Evolutionary conservation across 2,888 invertebrate genomes (phyloP), one percentile per base, ranked within the genome.

Genomic region (Lepidochrysops patricia): DNA sequence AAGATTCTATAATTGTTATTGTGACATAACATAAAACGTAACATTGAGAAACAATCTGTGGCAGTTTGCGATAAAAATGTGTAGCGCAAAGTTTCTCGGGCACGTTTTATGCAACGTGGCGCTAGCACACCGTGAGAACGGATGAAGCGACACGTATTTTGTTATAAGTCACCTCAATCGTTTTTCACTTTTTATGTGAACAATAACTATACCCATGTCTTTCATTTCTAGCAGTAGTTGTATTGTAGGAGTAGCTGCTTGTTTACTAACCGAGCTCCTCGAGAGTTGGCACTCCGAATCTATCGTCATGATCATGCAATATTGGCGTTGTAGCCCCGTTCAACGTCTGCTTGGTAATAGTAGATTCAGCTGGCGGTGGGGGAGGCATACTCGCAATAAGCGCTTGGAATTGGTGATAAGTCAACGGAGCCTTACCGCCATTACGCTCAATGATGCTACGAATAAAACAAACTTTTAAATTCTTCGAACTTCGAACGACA

Each of bases 321-420:
- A 96, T 58, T 0, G 96, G 96, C 0, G 96, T 96, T 63, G 83
- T 83, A 15, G 93, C 92, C 1, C 91, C 90, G 13, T 91, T 90
- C 1, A 95, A 82, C 57, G 81, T 84, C 23, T 89, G 82, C 1
- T 81, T 66, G 0, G 90, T 89, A 26, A 95, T 90, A 0, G 91
- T 72, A 0, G 90, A 76, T 66, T 91, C 92, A 0, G 96, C 93
- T 50, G 84, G 79, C 34, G 92, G 91, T 9, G 97, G 96, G 15
- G 93, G 90, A 4, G 93, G 94, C 93, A 97, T 93, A 61, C 91
- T 90, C 4, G 95, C 93, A 13, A 97, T 91, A 63, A 96, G 88
- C 19, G 93, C 93, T 85, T 96, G 94, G 83, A 97, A 97, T 77
- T 96, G 94, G 74, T 96, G 95, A 77, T 96, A 97, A 0, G 96